These are phyloP conservation scores for Poecilia wingei DNA, from an alignment of 2,797 vertebrate species.

Conservation along the genomic window DNA sequence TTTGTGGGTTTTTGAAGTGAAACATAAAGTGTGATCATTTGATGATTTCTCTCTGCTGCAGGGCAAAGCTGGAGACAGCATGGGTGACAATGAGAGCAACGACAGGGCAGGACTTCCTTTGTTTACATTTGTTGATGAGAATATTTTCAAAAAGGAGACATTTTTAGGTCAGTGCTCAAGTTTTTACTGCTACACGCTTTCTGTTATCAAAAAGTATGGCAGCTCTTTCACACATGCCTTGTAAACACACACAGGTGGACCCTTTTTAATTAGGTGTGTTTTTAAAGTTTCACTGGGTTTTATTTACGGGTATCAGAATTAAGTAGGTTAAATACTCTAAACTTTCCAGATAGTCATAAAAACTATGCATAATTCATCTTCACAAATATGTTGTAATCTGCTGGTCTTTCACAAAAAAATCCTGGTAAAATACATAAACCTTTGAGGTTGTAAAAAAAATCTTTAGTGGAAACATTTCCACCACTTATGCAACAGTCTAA, in stretches of 20 bases:
- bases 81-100: constrained; percentile 49
- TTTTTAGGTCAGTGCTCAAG: constrained; percentile 75
- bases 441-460: neutral
- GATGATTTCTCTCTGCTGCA: constrained; percentile 37
- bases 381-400: neutral
- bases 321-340: neutral
- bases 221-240: neutral
- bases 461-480: neutral
- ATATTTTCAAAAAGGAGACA: constrained; percentile 85
- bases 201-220: neutral
- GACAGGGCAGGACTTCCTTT: constrained; percentile 75
- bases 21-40: neutral
- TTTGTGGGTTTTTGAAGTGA: neutral
- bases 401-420: neutral
- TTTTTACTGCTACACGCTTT: neutral
- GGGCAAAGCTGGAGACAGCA: constrained; percentile 77
- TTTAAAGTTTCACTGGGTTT: neutral
- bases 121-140: constrained; percentile 83
- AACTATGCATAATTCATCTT: neutral
- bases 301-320: neutral
- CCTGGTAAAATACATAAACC: neutral
- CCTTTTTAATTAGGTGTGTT: neutral
- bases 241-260: neutral
- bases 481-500: constrained; percentile 5
- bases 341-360: neutral